Evolutionary conservation across 2,888 invertebrate genomes (phyloP).

Genomic region (Cybosia mesomella): DNA sequence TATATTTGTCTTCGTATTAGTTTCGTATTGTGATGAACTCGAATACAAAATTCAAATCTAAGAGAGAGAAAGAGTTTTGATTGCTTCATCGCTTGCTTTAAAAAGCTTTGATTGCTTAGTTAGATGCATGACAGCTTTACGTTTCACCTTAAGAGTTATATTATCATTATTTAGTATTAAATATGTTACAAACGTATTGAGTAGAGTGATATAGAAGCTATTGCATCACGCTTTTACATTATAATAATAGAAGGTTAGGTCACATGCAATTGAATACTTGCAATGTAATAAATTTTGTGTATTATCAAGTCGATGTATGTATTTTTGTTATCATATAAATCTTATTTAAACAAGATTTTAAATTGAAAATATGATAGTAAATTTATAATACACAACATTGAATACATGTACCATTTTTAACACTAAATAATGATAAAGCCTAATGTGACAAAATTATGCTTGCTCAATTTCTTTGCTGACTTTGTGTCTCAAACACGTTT

Average conservation of each 20-base stretch:
- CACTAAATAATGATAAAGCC: background rate
- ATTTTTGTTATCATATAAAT: background rate
- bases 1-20: background rate
- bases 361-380: too few species aligned
- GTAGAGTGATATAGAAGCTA: background rate
- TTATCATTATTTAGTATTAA: slow-evolving; percentile 3
- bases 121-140: background rate
- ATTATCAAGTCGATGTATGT: background rate
- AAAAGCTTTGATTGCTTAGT: slow-evolving; percentile 13
- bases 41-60: background rate
- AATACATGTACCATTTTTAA: background rate
- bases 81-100: slow-evolving; percentile 4
- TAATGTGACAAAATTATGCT: slow-evolving; percentile 1
- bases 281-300: too few species aligned
- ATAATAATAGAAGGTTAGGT: too few species aligned
- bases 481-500: background rate
- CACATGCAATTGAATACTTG: too few species aligned
- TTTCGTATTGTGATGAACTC: background rate
- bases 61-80: background rate
- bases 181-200: background rate
- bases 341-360: too few species aligned
- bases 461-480: slow-evolving; percentile 9
- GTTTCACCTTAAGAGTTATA: background rate
- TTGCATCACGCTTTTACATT: too few species aligned
- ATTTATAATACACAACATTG: too few species aligned